Conservation (phyloP, 2,888 invertebrate species). For the Amphipoea oculea region DNA sequence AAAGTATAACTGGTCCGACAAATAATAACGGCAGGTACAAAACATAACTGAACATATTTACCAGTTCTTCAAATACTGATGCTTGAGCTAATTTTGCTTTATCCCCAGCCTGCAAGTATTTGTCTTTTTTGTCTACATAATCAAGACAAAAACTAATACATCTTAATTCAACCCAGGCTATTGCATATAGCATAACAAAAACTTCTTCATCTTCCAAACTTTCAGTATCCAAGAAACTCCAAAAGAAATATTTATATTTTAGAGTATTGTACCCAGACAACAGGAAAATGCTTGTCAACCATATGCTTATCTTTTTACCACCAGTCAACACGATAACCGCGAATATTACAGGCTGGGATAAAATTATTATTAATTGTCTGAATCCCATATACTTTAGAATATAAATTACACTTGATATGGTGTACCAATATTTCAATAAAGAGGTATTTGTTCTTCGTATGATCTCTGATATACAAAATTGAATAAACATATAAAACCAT, state of each 20-base stretch:
- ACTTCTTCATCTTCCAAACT: conserved; percentile 87
- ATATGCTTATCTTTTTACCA: conserved; percentile 87
- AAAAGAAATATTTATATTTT: conserved; percentile 86
- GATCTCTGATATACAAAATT: conserved; percentile 89
- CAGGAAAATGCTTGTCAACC: conserved; percentile 88
- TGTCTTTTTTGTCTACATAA: conserved; percentile 80
- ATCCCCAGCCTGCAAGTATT: conserved; percentile 55
- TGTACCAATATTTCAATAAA: conserved; percentile 89
- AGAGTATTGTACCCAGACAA: conserved; percentile 89
- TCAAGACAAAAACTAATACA: conserved; percentile 94
- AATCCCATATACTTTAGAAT: conserved; percentile 86
- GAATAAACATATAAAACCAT: conserved; percentile 90
- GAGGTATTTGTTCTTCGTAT: conserved; percentile 76
- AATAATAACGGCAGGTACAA: conserved; percentile 96
- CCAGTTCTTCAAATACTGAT: conserved; percentile 69
- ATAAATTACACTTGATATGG: conserved; percentile 86
- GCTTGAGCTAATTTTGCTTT: conserved; percentile 18
- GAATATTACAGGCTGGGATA: conserved; percentile 90
- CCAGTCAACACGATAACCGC: conserved; percentile 82
- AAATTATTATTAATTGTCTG: conserved; percentile 86
- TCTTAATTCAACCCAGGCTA: conserved; percentile 94
- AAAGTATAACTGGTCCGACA: conserved; percentile 95
- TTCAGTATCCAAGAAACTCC: conserved; percentile 84
- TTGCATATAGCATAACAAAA: conserved; percentile 88
- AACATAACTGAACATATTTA: conserved; percentile 93